Evolutionary conservation across 30 jellyfish, hydroid and myxozoan genomes (phyloP).

Genomic region (Catostylus mosaicus): DNA sequence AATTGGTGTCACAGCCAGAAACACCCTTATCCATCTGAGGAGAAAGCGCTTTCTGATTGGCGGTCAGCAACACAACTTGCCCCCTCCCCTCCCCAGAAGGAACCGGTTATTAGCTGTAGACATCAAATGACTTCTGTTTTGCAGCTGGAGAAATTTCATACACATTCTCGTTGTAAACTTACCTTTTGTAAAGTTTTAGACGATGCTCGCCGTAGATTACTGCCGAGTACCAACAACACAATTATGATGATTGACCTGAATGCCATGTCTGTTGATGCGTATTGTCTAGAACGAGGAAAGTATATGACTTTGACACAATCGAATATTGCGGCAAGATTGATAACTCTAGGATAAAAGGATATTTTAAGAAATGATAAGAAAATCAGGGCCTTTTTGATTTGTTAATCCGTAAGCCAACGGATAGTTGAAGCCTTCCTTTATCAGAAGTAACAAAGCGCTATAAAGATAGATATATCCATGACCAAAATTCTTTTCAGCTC

Average conservation of each 20-base stretch:
- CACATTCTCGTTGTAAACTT: no score
- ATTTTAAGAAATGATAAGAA: slow-evolving; percentile 9
- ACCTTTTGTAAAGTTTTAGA: slow-evolving; percentile 37
- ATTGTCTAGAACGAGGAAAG: slow-evolving; percentile 6
- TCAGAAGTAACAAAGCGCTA: not conserved
- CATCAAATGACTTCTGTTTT: no score
- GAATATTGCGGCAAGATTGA: not conserved
- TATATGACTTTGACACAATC: not conserved
- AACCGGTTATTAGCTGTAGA: no score
- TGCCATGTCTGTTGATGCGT: slow-evolving; percentile 17
- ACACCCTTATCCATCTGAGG: no score
- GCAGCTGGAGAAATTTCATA: no score
- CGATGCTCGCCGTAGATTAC: slow-evolving; percentile 36
- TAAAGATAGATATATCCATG: not conserved
- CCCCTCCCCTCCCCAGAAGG: no score
- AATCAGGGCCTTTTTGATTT: not conserved
- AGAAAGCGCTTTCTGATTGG: no score
- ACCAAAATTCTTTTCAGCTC: slow-evolving; percentile 1
- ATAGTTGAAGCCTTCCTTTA: not conserved
- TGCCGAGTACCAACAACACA: not conserved
- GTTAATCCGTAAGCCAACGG: not conserved
- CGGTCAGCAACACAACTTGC: no score
- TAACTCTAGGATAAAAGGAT: not conserved
- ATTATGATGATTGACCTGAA: slow-evolving; percentile 2
- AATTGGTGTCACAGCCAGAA: no score